Base-by-base conservation (phyloP, 2,113 vertebrate genomes). In the Nestor notabilis region DNA sequence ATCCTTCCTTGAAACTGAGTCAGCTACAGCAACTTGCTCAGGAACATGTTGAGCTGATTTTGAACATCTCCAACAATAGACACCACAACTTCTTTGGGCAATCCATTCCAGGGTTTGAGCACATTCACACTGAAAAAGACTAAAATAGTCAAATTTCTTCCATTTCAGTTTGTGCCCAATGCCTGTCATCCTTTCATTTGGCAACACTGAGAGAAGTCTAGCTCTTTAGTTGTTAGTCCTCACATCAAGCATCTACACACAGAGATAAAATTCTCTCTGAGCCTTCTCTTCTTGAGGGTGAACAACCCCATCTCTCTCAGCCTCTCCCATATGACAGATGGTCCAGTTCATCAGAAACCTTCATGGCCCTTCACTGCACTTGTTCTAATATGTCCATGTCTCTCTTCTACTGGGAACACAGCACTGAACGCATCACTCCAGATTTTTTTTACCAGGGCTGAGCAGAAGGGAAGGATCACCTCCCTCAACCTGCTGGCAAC, bases 381-480 rank as follows among this genome's bases (percentile, higher is more conserved):
- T 7, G 0, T 23, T 53, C 29, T 20, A 13, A 2, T 10, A 5
- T 19, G 13, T 31, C 65, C 11, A 10, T 15, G 21, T 21, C 5
- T 72, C 15, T 44, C 8, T 11, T 20, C 8, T 11, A 12, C 28
- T 83, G 31, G 20, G 11, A 58, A 9, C 7, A 18, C 39, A 69
- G 0, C 27, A 44, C 9, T n/a, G 33, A 23, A n/a, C 10, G 6
- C 11, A 46, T 4, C 6, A 20, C 4, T 19, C 3, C n/a, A 39
- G 7, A 37, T 46, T 5, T 52, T 93, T 69, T 37, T 64, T 49
- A 68, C 27, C 14, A 82, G 23, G 18, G 17, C 18, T 64, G n/a
- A 91, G 49, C 12, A 39, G 20, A 78, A 14, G 5, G 4, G 5
- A 74, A 60, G 4, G 13, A 60, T 75, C 18, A 70, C 60, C 28